A percentile compares a stretch with the other conserved stretches of the same genome.
Evolutionary conservation across 1,140 invertebrate species (phyloP).

Genomic region (Adelges cooleyi): DNA sequence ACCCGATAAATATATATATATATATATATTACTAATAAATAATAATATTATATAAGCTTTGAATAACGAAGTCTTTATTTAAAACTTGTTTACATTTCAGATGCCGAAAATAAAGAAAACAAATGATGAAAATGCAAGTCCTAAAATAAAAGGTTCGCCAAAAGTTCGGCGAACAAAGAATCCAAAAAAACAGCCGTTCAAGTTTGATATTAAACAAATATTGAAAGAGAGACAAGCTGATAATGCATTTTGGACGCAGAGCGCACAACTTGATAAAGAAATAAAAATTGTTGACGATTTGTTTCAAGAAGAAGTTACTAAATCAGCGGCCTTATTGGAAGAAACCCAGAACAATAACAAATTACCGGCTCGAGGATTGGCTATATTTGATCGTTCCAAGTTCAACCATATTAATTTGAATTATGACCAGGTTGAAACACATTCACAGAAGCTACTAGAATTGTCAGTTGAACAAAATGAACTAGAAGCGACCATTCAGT

Average conservation of each 20-base stretch:
- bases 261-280: not conserved
- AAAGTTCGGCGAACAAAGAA: not conserved
- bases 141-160: not conserved
- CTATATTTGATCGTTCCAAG: not conserved
- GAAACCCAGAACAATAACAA: not conserved
- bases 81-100: not conserved
- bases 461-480: not conserved
- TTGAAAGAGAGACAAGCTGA: constrained; percentile 8
- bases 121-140: not conserved
- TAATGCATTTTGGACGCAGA: not conserved
- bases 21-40: too few species aligned
- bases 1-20: too few species aligned
- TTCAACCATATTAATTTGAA: not conserved
- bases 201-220: constrained; percentile 10
- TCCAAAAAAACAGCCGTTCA: not conserved
- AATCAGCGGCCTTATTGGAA: too few species aligned
- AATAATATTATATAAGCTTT: too few species aligned
- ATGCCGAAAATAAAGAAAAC: constrained; percentile 6
- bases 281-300: not conserved
- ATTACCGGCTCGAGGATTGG: not conserved
- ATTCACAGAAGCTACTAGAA: not conserved
- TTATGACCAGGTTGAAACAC: not conserved
- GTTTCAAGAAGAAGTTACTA: not conserved
- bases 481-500: not conserved
- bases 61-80: not conserved